Evolutionary conservation across 1,140 invertebrate species (phyloP).

Genomic region (Teleogryllus occipitalis): DNA sequence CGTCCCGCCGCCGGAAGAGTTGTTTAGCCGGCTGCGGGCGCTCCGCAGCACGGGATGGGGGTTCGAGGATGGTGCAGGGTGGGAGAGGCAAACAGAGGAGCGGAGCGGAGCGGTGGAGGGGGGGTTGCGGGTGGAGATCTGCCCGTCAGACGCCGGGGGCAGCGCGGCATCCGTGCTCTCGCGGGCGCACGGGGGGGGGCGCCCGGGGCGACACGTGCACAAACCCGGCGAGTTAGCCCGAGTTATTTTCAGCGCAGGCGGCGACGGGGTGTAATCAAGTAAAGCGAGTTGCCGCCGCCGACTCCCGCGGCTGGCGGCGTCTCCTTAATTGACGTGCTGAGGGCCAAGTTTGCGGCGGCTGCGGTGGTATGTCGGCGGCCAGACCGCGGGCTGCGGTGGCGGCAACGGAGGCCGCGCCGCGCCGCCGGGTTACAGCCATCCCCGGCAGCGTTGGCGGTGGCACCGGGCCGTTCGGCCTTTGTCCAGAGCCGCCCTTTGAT

Average conservation of each 20-base stretch:
- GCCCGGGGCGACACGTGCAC: background rate
- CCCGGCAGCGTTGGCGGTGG: too few species aligned
- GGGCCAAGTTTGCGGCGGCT: background rate
- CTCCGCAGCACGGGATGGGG: background rate
- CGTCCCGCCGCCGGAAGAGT: background rate
- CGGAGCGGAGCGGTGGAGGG: too few species aligned
- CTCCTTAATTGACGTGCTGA: background rate
- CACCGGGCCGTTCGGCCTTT: too few species aligned
- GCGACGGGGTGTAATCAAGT: background rate
- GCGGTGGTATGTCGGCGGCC: background rate
- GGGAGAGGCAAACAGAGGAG: too few species aligned
- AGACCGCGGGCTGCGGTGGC: too few species aligned
- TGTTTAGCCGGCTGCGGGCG: background rate
- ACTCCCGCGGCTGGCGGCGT: too few species aligned
- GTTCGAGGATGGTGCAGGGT: too few species aligned
- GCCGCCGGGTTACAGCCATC: background rate
- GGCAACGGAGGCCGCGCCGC: too few species aligned
- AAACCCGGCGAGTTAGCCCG: background rate
- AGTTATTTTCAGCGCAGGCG: background rate
- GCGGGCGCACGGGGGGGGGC: too few species aligned
- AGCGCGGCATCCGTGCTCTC: too few species aligned
- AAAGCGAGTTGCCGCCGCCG: background rate
- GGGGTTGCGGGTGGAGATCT: background rate
- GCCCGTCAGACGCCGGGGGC: too few species aligned
- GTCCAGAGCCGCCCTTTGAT: background rate